Base-by-base conservation (phyloP, 2,888 invertebrate genomes). In the Lacanobia oleracea region DNA sequence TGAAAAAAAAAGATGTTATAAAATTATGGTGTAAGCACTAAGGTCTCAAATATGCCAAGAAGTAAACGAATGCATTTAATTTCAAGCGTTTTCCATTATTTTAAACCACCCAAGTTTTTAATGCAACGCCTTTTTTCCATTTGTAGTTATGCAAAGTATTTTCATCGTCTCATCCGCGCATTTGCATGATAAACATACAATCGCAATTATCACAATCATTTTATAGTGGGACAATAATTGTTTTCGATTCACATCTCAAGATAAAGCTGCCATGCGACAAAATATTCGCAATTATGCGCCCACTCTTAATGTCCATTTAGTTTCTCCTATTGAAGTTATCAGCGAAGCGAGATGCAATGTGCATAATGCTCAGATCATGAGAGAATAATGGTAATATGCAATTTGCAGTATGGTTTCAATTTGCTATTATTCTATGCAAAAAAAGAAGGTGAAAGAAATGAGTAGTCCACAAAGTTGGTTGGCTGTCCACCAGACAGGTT, bases 211-310 rank as follows among this genome's bases (percentile, higher is more conserved):
- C 33, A 54, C 57, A 67, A 66, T 79, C 68, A 69, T 69, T 72
- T 59, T 77, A 21, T 61, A 78, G 40, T 69, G 74, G 21, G 79
- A 80, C 80, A 69, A 67, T 80, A 82, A 80, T 80, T 67, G 82
- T 80, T 80, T 82, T 79, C 80, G 74, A 80, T 82, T 78, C 79
- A 80, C 69, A 82, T 80, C 64, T 77, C 48, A 37, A 69, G 74
- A 80, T 80, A 82, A 80, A 77, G 50, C 77, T 80, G 80, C 61
- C 69, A 45, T 16, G 75, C 65, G 66, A 82, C 85, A 77, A 79
- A 85, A 78, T 78, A 81, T 84, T 72, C 63, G 71, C 72, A 82
- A 84, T 74, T 80, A 77, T 63, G 62, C 83, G 73, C 73, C 77
- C 69, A 80, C 73, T 43, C 81, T 69, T 85, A 75, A 82, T 82